phyloP scores from a whole-genome alignment of 2,797 vertebrate genomes.

The Arctocebus calabarensis region DNA sequence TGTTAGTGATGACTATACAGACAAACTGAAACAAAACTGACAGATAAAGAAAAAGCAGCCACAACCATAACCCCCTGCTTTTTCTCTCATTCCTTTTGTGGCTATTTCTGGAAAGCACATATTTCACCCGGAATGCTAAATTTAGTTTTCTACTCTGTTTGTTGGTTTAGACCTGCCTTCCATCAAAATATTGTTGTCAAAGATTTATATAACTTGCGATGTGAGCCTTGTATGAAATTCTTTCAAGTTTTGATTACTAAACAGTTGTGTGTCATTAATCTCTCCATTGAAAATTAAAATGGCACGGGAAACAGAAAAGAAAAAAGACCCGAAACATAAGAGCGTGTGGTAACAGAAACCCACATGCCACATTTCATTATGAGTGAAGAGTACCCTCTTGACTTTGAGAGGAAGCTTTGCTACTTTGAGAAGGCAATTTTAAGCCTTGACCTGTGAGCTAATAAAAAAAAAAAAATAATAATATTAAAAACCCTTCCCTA shows the following conservation, averaged over 20 bases:
- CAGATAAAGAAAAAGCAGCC: constrained; percentile 33
- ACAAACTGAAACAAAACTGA: constrained; percentile 32
- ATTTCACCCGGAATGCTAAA: constrained; percentile 50
- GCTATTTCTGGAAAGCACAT: constrained; percentile 53
- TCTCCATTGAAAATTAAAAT: constrained; percentile 62
- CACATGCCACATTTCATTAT: neutral
- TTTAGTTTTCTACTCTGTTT: constrained; percentile 36
- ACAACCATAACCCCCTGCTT: constrained; percentile 8
- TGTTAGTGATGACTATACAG: neutral
- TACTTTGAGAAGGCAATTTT: constrained; percentile 77
- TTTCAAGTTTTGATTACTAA: constrained; percentile 70
- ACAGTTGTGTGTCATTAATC: constrained; percentile 67
- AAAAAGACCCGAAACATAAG: too few relatives aligned
- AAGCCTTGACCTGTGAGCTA: constrained; percentile 80
- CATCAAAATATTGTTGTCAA: constrained; percentile 58
- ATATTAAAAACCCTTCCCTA: neutral
- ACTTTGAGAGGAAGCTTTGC: constrained; percentile 73
- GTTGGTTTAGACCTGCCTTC: constrained; percentile 52
- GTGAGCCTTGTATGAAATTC: constrained; percentile 54
- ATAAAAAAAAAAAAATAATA: constrained; percentile 46
- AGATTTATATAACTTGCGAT: constrained; percentile 52
- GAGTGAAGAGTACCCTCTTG: constrained; percentile 77
- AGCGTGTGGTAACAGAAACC: neutral
- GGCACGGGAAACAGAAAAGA: neutral
- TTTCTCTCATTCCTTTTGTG: constrained; percentile 11